Conservation (phyloP, 2,888 invertebrate genomes). For the Gari tellinella region DNA sequence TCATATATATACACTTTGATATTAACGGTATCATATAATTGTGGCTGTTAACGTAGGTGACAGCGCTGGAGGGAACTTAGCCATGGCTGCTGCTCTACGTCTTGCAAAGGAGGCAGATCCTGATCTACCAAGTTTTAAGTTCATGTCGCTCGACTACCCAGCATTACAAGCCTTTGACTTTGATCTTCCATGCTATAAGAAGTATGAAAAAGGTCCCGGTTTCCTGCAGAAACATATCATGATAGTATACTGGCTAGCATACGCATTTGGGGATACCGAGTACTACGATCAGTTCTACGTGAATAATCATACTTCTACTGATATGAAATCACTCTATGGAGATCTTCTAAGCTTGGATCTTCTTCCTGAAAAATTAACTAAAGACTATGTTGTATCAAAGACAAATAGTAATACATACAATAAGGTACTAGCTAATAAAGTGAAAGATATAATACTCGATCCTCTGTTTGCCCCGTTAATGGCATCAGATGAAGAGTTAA, state of each 20-base stretch:
- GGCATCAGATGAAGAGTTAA: conserved; percentile 48
- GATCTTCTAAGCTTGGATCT: not conserved
- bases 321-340: not conserved
- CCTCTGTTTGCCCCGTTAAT: conserved; percentile 55
- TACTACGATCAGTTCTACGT: conserved; percentile 5
- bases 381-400: not conserved
- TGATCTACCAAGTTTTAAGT: conserved; percentile 32
- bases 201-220: conserved; percentile 44
- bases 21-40: not conserved
- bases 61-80: conserved; percentile 73
- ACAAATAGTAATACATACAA: not conserved
- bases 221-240: conserved; percentile 42
- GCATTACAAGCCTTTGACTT: conserved; percentile 76
- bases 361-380: not conserved
- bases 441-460: conserved; percentile 33
- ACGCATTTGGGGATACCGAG: conserved; percentile 43
- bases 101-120: conserved; percentile 58
- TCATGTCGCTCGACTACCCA: conserved; percentile 55
- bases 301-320: not conserved
- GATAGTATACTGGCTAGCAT: conserved; percentile 51
- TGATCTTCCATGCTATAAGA: conserved; percentile 70
- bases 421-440: conserved; percentile 12
- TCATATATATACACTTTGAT: not conserved
- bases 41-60: conserved; percentile 52
- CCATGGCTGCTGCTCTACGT: conserved; percentile 61